Conservation (phyloP, 1,140 invertebrate species). For the Eurosta solidaginis region DNA sequence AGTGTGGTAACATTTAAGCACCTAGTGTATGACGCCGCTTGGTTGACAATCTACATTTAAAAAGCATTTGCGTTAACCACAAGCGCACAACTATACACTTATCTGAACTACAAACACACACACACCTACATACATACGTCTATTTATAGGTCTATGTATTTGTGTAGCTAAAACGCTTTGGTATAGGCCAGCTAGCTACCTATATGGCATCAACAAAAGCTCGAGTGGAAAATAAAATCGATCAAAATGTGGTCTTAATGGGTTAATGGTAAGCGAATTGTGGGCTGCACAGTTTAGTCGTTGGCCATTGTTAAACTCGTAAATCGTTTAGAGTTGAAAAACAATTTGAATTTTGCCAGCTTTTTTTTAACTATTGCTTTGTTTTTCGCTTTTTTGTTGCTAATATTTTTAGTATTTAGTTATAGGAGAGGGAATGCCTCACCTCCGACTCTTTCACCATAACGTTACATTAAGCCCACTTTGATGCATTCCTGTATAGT, state of each 20-base stretch:
- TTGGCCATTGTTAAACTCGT: neutral
- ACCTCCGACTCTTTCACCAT: too few relatives aligned
- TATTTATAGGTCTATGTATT: too few relatives aligned
- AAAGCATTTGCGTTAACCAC: conserved; percentile 10
- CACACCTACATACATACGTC: neutral
- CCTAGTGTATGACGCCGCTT: neutral
- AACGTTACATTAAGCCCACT: too few relatives aligned
- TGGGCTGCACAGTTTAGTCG: neutral
- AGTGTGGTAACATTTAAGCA: conserved; percentile 17
- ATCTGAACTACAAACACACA: neutral
- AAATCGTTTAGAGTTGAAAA: neutral
- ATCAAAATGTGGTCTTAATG: neutral
- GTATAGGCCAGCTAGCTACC: neutral
- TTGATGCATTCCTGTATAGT: too few relatives aligned
- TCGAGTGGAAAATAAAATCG: conserved; percentile 22
- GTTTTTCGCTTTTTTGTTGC: too few relatives aligned
- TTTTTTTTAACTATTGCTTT: too few relatives aligned
- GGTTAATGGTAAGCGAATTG: neutral
- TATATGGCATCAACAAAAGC: conserved; percentile 18
- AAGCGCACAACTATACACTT: neutral
- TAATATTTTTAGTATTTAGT: too few relatives aligned
- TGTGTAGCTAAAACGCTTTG: neutral
- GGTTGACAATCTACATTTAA: conserved; percentile 8
- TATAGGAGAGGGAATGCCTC: too few relatives aligned
- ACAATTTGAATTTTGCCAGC: too few relatives aligned